A percentile compares a stretch with the other conserved stretches of the same genome.
These are phyloP conservation scores for Chitala chitala DNA, from an alignment of 2,113 vertebrate species.

Conservation along the genomic window DNA sequence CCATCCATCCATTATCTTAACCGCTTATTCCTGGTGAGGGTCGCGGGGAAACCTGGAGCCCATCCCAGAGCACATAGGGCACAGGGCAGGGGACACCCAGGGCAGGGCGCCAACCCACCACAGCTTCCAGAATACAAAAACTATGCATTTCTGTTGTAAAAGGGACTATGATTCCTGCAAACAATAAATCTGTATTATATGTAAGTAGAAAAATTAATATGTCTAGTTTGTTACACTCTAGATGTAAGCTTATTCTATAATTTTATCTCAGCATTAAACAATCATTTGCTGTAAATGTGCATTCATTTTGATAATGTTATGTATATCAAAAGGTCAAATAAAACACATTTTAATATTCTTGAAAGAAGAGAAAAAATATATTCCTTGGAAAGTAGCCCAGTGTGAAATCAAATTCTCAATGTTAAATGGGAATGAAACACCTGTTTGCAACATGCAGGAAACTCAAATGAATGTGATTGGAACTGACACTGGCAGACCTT, in stretches of 20 bases:
- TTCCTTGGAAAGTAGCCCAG: constrained; percentile 15
- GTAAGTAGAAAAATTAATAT: not conserved
- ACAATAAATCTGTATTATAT: not conserved
- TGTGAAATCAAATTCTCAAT: constrained; percentile 25
- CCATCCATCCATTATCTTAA: no score
- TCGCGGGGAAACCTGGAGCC: no score
- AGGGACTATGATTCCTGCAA: no score
- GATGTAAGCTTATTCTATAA: not conserved
- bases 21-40: no score
- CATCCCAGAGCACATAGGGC: no score
- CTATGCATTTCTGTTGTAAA: no score
- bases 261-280: not conserved
- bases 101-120: no score
- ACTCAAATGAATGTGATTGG: constrained; percentile 23
- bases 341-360: constrained; percentile 12
- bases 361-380: not conserved
- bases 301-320: not conserved
- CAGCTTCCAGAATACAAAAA: no score
- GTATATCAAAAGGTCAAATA: constrained; percentile 11
- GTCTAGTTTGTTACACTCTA: not conserved
- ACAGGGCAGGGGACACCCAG: no score
- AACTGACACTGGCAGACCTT: not conserved
- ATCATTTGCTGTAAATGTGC: not conserved
- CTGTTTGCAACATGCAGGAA: constrained; percentile 19
- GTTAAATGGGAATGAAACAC: constrained; percentile 29